Base-by-base conservation (phyloP, 92 coral and sea anemone species). In the Phenganax marumi region DNA sequence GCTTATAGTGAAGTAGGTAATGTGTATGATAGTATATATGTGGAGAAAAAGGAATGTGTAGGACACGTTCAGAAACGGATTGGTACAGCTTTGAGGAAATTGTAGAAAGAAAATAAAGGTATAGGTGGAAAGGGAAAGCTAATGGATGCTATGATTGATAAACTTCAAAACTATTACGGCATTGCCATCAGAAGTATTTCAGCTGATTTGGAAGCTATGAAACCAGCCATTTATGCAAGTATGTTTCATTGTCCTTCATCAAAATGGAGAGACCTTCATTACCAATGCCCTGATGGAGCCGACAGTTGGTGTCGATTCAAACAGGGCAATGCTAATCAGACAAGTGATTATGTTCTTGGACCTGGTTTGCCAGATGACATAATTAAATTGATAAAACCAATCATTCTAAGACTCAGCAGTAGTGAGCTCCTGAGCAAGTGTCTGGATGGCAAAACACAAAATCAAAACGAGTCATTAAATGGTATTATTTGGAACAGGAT, bases 131-230 rank as follows among this genome's bases (percentile, higher is more conserved):
- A 50, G 66, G 85, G 85, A 64, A 79, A 26, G 52, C 24, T 79
- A 23, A 85, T 88, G 26, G 68, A 85, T 50, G 68, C 24, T 22
- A 85, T 88, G 72, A 69, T 88, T 11, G 89, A 80, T 78, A 50
- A 43, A 71, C 85, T 87, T 7, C 84, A 82, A 39, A 86, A 81
- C 50, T 86, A 73, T 49, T 75, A 81, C 70, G 89, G 86, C 2
- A 55, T 8, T 55, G 16, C 61, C 14, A 55, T 55, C 7, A 1
- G 61, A 12, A 55, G 61, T n/a, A 55, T 12, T n/a, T 8, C 61
- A 12, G 61, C 16, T 12, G 61, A 52, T 52, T 14, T 52, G 14
- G 14, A 14, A 8, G 57, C 57, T 8, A 52, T 52, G 57, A 52
- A 52, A 52, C 14, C 57, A 8, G 14, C 57, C 57, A 52, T 52